Evolutionary conservation across 2,888 invertebrate genomes (phyloP), one percentile per base, ranked within the genome.

Genomic region (Parascotia fuliginaria): DNA sequence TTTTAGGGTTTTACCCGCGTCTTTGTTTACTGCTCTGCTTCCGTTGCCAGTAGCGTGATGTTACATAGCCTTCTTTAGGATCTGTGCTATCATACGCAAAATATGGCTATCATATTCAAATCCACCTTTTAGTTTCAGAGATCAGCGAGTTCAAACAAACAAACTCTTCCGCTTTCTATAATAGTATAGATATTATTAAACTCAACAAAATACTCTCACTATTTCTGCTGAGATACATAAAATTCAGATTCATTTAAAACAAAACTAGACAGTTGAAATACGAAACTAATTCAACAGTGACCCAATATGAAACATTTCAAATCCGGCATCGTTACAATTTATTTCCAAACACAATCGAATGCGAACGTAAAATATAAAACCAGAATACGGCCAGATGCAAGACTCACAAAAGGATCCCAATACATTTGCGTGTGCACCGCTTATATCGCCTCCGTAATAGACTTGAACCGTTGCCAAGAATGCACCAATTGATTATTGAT

Each of bases 401-500:
- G 76, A 63, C 62, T 63, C 76, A 78, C 81, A 82, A 84, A 83
- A 83, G 80, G 80, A 75, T 73, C 74, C 70, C 83, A 77, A 81
- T 83, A 81, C 81, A 85, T 85, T 84, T 83, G 80, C 81, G 84
- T 84, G 77, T 81, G 78, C 79, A 76, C 64, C 79, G 79, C 77
- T 77, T 79, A 81, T 77, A 77, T 72, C 70, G 68, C 55, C 65
- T 66, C 65, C 61, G 69, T 90, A 89, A 92, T 91, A 87, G 91
- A 89, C 83, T 92, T 92, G 91, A 91, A 87, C 78, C 73, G 63
- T 64, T 73, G 91, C 91, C 91, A 92, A 89, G 86, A 89, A 90
- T 89, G 85, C 87, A 83, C 81, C 88, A 87, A 91, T 92, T 92
- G 91, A 92, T 92, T 92, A 91, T 90, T 89, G 90, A 89, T 91